phyloP scores from a whole-genome alignment of 2,888 invertebrate species.

The Lamellibrachia satsuma region DNA sequence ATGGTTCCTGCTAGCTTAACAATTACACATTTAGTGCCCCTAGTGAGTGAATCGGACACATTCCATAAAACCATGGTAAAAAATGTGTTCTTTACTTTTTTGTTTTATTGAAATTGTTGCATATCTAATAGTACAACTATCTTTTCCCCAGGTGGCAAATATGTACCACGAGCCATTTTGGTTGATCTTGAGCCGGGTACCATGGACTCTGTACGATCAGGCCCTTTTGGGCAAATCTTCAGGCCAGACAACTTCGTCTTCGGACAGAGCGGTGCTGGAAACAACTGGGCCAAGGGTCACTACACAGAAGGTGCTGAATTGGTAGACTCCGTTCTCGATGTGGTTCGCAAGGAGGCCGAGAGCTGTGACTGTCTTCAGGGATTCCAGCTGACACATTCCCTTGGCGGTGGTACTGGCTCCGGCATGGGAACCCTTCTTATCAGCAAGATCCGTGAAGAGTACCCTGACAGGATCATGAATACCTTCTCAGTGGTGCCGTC shows the following conservation, averaged over 20 bases:
- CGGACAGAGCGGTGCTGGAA: constrained; percentile 60
- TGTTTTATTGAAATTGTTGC: not conserved
- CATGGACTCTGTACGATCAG: constrained; percentile 94
- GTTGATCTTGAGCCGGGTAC: constrained; percentile 95
- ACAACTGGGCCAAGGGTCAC: constrained; percentile 62
- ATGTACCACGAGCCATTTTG: constrained; percentile 89
- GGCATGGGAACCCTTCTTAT: constrained; percentile 90
- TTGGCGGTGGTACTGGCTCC: constrained; percentile 88
- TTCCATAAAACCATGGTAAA: not conserved
- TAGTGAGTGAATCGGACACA: not conserved
- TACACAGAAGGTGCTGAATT: constrained; percentile 64
- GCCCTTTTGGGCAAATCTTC: constrained; percentile 92
- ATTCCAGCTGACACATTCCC: constrained; percentile 70
- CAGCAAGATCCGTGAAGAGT: constrained; percentile 96
- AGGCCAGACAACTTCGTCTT: constrained; percentile 92
- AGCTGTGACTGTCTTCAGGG: constrained; percentile 63
- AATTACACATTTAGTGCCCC: not conserved
- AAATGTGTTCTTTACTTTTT: not conserved
- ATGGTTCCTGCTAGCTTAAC: not conserved
- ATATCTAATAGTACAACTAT: constrained; percentile 8
- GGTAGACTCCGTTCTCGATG: constrained; percentile 63
- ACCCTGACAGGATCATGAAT: constrained; percentile 98
- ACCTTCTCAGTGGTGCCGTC: constrained; percentile 94
- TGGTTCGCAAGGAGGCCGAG: constrained; percentile 62
- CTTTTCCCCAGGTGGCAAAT: constrained; percentile 74